Percentiles rank a stretch among this genome's conserved stretches.
Evolutionary conservation across 2,797 vertebrate species (phyloP).

Genomic region (Pteropus rufus): DNA sequence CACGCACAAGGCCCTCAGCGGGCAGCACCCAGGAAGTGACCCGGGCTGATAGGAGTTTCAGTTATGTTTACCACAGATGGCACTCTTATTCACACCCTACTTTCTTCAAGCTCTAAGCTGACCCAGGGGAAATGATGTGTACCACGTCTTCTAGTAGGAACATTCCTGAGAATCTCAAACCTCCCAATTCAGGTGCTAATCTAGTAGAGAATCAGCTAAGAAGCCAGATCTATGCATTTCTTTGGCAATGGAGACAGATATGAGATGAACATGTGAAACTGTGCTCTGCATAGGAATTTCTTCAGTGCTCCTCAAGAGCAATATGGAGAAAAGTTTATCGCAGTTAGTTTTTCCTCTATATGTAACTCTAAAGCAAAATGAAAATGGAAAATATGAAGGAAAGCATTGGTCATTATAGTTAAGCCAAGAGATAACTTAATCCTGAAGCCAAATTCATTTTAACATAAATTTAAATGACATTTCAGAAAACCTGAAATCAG

Average conservation of each 20-base stretch:
- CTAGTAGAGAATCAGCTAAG: not conserved
- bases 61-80: not conserved
- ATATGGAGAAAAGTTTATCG: not conserved
- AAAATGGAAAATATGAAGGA: not conserved
- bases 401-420: not conserved
- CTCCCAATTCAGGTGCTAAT: no score
- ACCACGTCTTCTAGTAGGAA: accelerated
- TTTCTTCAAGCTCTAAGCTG: not conserved
- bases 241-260: not conserved
- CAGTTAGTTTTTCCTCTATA: not conserved
- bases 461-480: not conserved
- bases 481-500: not conserved
- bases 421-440: not conserved
- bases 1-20: accelerated
- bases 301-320: not conserved
- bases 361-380: not conserved
- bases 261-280: not conserved
- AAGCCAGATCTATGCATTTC: not conserved
- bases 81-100: not conserved
- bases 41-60: not conserved
- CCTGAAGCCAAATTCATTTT: not conserved
- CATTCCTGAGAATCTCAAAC: not conserved
- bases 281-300: not conserved
- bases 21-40: slow-evolving; percentile 13
- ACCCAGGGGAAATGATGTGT: not conserved